Conservation (phyloP, 2,888 invertebrate species). For the Drosophila koepferae region DNA sequence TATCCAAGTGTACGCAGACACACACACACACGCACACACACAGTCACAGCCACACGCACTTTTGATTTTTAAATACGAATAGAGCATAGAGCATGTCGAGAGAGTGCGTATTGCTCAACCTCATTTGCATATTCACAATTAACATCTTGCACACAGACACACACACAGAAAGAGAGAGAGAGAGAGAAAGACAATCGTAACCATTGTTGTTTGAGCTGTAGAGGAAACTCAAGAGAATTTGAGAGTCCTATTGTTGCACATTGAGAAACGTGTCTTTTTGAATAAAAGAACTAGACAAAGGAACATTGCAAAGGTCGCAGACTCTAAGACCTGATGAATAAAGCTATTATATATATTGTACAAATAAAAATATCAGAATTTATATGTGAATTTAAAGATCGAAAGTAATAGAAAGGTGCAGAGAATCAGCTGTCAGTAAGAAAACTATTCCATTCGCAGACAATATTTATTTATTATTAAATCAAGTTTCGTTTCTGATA, state of each 20-base stretch:
- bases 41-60: constrained; percentile 54
- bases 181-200: constrained; percentile 6
- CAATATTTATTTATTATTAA: no score
- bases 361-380: background rate
- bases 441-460: background rate
- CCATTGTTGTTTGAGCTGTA: constrained; percentile 22
- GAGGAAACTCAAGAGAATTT: constrained; percentile 26
- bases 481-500: no score
- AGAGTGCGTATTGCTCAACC: constrained; percentile 24
- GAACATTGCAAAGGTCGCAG: constrained; percentile 1
- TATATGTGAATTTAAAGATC: background rate
- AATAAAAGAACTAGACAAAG: constrained; percentile 29
- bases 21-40: constrained; percentile 34
- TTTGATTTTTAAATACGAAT: constrained; percentile 48
- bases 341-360: background rate
- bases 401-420: background rate
- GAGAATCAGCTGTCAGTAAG: background rate
- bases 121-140: constrained; percentile 56
- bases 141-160: constrained; percentile 31
- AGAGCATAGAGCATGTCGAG: constrained; percentile 14
- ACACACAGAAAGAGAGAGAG: background rate
- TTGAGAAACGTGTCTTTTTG: constrained; percentile 36
- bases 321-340: background rate
- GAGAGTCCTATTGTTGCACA: constrained; percentile 16
- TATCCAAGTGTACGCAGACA: constrained; percentile 19